Percentiles rank a stretch among this genome's conserved stretches.
These are phyloP conservation scores for Amiota minor DNA, from an alignment of 2,888 invertebrate species.

Conservation along the genomic window DNA sequence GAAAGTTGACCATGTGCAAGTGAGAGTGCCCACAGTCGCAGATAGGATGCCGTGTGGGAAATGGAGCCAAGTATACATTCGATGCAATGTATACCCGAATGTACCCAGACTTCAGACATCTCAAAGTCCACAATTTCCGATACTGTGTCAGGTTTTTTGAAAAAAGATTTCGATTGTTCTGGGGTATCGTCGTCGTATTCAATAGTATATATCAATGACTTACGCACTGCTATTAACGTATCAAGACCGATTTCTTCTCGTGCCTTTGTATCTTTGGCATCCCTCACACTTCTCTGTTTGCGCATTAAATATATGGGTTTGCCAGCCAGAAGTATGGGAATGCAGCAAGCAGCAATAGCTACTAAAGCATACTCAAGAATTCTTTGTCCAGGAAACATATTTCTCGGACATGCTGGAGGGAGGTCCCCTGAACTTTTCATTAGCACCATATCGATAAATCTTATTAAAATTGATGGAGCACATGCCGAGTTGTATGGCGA, in stretches of 20 bases:
- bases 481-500: constrained; percentile 73
- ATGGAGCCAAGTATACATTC: constrained; percentile 87
- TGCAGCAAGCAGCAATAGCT: constrained; percentile 83
- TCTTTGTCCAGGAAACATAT: constrained; percentile 81
- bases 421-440: constrained; percentile 73
- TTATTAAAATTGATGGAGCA: constrained; percentile 84
- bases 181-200: constrained; percentile 64
- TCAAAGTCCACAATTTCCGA: constrained; percentile 46
- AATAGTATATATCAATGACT: constrained; percentile 47
- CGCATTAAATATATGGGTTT: constrained; percentile 86
- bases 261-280: constrained; percentile 34
- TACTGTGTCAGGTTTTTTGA: background rate
- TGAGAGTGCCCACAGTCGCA: constrained; percentile 98
- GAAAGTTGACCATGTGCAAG: constrained; percentile 95
- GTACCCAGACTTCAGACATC: constrained; percentile 65
- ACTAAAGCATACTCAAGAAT: constrained; percentile 84
- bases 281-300: constrained; percentile 69
- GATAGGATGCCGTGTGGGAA: constrained; percentile 98
- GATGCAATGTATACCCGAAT: constrained; percentile 76
- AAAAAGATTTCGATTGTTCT: constrained; percentile 44
- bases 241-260: constrained; percentile 28
- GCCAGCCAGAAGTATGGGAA: constrained; percentile 92
- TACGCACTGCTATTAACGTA: constrained; percentile 51
- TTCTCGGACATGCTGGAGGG: constrained; percentile 74
- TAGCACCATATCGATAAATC: constrained; percentile 86